A percentile compares a stretch with the other conserved stretches of the same genome.
Conservation (phyloP, 2,113 vertebrate genomes). For the Falcunculus frontatus region DNA sequence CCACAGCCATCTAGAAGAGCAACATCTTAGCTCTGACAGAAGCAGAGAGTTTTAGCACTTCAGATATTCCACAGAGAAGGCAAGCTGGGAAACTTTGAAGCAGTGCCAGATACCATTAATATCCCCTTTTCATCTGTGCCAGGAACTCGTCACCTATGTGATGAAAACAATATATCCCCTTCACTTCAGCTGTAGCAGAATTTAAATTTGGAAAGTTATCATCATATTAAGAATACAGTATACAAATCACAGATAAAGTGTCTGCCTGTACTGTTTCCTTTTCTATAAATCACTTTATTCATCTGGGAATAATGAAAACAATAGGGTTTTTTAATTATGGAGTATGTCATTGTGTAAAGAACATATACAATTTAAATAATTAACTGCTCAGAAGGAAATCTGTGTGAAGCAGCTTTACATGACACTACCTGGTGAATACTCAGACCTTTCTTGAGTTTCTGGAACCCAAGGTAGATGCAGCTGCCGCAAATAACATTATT, state of each 20-base stretch:
- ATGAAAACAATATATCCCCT: conserved; percentile 9
- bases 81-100: background rate
- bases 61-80: background rate
- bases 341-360: background rate
- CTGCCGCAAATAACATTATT: background rate
- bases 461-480: background rate
- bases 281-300: background rate
- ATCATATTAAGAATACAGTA: background rate
- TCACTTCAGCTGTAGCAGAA: background rate
- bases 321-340: background rate
- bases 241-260: background rate
- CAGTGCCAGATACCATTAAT: conserved; percentile 14
- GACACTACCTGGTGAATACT: background rate
- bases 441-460: background rate
- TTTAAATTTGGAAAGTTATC: background rate
- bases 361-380: background rate
- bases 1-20: background rate
- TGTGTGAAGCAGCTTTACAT: background rate
- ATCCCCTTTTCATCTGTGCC: background rate
- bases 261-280: background rate
- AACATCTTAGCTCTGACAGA: background rate
- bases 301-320: background rate
- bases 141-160: conserved; percentile 15
- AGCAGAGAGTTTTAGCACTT: background rate
- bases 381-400: background rate